Percentiles rank a stretch among this genome's conserved stretches.
Conservation (phyloP, 2,113 vertebrate genomes). For the Erpornis zantholeuca region DNA sequence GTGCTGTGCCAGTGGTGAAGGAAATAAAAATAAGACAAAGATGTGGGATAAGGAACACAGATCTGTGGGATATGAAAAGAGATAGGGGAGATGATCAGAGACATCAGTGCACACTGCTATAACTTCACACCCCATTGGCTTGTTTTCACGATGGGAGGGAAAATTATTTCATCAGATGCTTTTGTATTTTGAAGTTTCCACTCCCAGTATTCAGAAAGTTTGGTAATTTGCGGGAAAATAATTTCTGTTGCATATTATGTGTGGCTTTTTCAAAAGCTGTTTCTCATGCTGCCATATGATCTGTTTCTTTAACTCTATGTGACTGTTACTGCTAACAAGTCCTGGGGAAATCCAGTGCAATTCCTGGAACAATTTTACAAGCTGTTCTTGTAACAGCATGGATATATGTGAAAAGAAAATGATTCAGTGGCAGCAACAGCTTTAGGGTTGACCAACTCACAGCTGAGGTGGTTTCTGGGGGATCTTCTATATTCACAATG, state of each 20-base stretch:
- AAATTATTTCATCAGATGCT: neutral
- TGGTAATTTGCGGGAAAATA: neutral
- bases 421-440: neutral
- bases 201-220: neutral
- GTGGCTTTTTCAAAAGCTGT: neutral
- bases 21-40: neutral
- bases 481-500: neutral
- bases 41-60: neutral
- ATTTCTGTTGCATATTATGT: neutral
- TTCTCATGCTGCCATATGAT: accelerated
- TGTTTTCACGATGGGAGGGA: neutral
- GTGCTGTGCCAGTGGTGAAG: neutral
- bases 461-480: neutral
- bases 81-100: neutral
- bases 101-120: neutral
- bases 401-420: neutral
- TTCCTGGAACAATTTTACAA: neutral
- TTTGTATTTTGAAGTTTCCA: neutral
- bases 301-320: neutral
- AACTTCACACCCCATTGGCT: neutral
- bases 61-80: neutral
- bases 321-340: neutral
- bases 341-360: neutral
- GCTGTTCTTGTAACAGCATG: neutral
- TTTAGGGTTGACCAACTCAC: neutral